These are phyloP conservation scores for Rhinolophus ferrumequinum DNA, from an alignment of 2,113 vertebrate genomes.

Conservation along the genomic window DNA sequence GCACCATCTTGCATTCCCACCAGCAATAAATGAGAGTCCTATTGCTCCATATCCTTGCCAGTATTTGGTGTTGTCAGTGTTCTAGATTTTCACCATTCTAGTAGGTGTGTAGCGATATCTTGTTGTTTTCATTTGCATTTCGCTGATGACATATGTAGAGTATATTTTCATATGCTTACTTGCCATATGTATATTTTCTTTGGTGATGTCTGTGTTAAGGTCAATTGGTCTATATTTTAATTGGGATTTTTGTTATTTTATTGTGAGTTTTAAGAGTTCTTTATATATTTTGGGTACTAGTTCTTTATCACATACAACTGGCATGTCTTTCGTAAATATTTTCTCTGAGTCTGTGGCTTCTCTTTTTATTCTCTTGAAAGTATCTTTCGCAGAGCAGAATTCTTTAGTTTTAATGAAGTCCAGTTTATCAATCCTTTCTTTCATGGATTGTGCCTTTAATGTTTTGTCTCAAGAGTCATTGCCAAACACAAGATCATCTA, in stretches of 20 bases:
- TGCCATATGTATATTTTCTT: neutral
- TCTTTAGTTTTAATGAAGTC: too few species aligned
- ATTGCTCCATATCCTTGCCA: neutral
- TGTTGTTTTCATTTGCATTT: neutral
- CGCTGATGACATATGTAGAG: neutral
- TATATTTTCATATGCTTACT: neutral
- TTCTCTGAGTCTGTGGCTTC: too few species aligned
- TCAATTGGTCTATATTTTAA: neutral
- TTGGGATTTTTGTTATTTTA: neutral
- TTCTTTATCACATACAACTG: too few species aligned
- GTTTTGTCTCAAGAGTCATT: too few species aligned
- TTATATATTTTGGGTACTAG: too few species aligned
- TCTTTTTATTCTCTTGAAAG: too few species aligned
- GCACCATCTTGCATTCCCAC: too few species aligned
- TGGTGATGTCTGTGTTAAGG: neutral
- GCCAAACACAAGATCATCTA: too few species aligned
- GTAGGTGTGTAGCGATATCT: neutral
- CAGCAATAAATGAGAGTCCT: neutral
- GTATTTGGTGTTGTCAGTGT: neutral
- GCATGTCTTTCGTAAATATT: too few species aligned
- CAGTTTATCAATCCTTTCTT: too few species aligned
- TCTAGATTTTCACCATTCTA: neutral
- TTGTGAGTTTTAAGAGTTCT: neutral
- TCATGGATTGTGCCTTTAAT: too few species aligned
- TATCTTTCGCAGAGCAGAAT: too few species aligned